These are phyloP conservation scores for Mus pahari DNA, from an alignment of 2,113 vertebrate genomes.

Conservation along the genomic window DNA sequence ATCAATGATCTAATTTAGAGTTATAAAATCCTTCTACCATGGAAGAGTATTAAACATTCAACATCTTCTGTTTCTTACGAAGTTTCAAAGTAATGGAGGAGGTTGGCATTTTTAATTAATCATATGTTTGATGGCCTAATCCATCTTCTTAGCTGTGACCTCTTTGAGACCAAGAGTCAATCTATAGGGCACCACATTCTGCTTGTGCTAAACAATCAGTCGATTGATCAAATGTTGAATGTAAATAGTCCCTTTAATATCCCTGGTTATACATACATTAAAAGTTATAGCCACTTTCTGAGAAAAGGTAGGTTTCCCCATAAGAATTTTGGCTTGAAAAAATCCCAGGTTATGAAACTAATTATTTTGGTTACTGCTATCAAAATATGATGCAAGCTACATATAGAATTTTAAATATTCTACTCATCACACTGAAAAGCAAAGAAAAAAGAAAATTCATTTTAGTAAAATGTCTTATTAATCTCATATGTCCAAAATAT, in stretches of 20 bases:
- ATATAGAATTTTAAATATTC: constrained; percentile 51
- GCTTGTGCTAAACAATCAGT: constrained; percentile 61
- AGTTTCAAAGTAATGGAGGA: constrained; percentile 29
- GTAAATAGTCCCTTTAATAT: constrained; percentile 53
- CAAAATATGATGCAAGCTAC: neutral
- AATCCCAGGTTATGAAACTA: constrained; percentile 27
- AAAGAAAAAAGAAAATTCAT: neutral
- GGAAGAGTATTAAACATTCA: constrained; percentile 5
- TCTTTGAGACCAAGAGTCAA: constrained; percentile 57
- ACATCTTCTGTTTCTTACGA: constrained; percentile 39
- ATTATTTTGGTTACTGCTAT: neutral
- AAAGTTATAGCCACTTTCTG: constrained; percentile 3
- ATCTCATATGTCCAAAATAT: constrained; percentile 3
- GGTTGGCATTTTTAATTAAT: constrained; percentile 57
- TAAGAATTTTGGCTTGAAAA: constrained; percentile 24
- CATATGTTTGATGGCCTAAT: constrained; percentile 42
- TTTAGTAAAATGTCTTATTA: constrained; percentile 30
- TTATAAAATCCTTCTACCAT: neutral
- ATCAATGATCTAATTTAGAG: neutral
- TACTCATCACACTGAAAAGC: neutral
- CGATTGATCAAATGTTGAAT: constrained; percentile 59
- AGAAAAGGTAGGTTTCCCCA: neutral
- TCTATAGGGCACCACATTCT: constrained; percentile 24
- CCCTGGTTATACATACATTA: neutral
- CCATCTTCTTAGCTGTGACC: constrained; percentile 57